phyloP scores from a whole-genome alignment of 35 echinoderm and acorn worm species.

The Strongylocentrotus purpuratus region DNA sequence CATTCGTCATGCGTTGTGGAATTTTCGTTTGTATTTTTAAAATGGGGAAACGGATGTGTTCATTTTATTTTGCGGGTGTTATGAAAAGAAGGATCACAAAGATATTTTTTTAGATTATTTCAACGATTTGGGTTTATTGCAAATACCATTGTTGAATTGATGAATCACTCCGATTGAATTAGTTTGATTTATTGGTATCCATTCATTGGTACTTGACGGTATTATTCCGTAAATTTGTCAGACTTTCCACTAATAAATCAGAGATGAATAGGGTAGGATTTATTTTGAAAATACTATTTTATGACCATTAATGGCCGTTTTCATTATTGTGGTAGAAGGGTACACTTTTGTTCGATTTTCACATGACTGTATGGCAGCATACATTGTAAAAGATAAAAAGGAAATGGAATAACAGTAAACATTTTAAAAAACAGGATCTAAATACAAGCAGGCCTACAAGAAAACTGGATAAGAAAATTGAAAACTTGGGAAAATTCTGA shows the following conservation, averaged over 20 bases:
- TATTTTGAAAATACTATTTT: neutral
- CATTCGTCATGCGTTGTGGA: neutral
- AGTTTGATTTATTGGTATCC: neutral
- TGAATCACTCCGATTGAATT: slow-evolving; percentile 11
- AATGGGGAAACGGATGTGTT: neutral
- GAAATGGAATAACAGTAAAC: too few relatives aligned
- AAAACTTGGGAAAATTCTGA: too few relatives aligned
- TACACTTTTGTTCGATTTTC: too few relatives aligned
- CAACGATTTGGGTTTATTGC: neutral
- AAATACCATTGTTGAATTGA: neutral
- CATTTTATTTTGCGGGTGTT: neutral
- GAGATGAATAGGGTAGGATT: neutral
- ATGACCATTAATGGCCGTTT: too few relatives aligned
- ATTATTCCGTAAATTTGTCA: slow-evolving; percentile 13
- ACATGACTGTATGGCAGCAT: too few relatives aligned
- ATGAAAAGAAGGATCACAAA: neutral
- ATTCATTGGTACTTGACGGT: neutral
- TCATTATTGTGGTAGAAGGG: too few relatives aligned
- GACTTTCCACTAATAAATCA: neutral
- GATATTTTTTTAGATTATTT: neutral
- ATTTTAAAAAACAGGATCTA: too few relatives aligned
- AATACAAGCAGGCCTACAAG: too few relatives aligned
- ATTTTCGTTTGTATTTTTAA: neutral
- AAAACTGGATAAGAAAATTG: neutral
- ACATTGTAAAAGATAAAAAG: too few relatives aligned